Evolutionary conservation across 2,888 invertebrate genomes (phyloP).

Genomic region (Carpatolechia fugitivella): DNA sequence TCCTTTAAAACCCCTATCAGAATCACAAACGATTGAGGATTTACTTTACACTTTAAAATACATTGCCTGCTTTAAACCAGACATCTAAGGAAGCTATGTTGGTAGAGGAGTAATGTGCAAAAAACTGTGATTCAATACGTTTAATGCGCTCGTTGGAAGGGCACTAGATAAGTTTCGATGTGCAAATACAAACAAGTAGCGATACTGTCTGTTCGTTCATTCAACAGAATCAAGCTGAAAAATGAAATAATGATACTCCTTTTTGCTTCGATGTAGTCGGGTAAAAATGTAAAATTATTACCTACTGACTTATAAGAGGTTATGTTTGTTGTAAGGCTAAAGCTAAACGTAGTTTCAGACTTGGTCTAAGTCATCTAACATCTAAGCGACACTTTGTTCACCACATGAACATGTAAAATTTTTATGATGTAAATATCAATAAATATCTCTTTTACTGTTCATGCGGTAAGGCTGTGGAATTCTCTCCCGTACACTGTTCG

Average conservation of each 20-base stretch:
- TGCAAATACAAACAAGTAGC: constrained; percentile 39
- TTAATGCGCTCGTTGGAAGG: neutral
- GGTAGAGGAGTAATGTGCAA: neutral
- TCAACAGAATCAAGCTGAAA: neutral
- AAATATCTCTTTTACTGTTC: no score
- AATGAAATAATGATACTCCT: neutral
- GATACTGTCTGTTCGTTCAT: constrained; percentile 22
- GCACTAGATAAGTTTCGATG: constrained; percentile 18
- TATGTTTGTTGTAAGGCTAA: no score
- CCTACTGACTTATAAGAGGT: no score
- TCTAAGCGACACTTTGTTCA: no score
- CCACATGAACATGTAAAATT: no score
- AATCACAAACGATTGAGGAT: neutral
- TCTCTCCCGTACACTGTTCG: no score
- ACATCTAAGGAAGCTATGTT: neutral
- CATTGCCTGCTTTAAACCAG: neutral
- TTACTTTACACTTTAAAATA: neutral
- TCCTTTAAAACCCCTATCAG: neutral
- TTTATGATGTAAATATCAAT: no score
- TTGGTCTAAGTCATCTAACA: no score
- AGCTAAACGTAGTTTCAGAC: no score
- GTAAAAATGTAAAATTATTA: no score
- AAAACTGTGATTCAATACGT: neutral
- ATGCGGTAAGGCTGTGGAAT: no score
- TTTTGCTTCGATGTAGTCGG: no score